Base-by-base conservation (phyloP, 2,888 invertebrate species). In the Neoaliturus tenellus region DNA sequence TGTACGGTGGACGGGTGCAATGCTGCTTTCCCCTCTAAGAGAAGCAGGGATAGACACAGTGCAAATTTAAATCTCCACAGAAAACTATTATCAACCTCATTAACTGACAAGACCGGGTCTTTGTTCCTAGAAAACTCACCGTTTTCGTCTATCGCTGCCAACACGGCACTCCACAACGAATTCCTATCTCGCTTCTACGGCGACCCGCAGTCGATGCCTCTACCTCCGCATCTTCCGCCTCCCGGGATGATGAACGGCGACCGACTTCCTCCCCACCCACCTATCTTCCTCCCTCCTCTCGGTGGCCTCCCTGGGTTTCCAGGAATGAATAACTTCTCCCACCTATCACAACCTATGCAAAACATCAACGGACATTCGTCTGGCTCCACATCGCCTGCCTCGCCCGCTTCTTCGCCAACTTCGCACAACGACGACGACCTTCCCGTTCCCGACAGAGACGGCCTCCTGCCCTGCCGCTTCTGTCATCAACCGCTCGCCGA, bases 1-100 rank as follows among this genome's bases (percentile, higher is more conserved):
- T 99, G 99, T 91, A 97, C 95, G 89, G 95, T 98, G 33, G 98
- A 98, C 87, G 98, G 98, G 0, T 99, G 99, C 90, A 96, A 96
- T 91, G 98, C 98, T 0, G 96, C 98, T 0, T 99, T 98, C 90
- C 96, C 98, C 5, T 98, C 98, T 0, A 98, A 98, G 90, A 92
- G 98, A 83, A 97, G 96, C 89, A 94, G 98, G 88, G 98, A 99
- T 89, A 93, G 98, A 0, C 98, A 99, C 90, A 97, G 97, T 89
- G 95, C 97, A 23, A 98, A 99, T 90, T 92, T 96, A 83, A 98
- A 96, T 90, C 93, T 99, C 51, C 98, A 99, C 89, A 93, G 97
- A 87, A 98, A 98, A 90, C 92, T 98, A 82, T 90, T 98, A 80
- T 96, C 96, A 1, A 95, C 96, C 0, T 92, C 93, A 0, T 80